These are phyloP conservation scores for Odontamblyopus lacepedii DNA, from an alignment of 2,797 vertebrate species.

Conservation along the genomic window DNA sequence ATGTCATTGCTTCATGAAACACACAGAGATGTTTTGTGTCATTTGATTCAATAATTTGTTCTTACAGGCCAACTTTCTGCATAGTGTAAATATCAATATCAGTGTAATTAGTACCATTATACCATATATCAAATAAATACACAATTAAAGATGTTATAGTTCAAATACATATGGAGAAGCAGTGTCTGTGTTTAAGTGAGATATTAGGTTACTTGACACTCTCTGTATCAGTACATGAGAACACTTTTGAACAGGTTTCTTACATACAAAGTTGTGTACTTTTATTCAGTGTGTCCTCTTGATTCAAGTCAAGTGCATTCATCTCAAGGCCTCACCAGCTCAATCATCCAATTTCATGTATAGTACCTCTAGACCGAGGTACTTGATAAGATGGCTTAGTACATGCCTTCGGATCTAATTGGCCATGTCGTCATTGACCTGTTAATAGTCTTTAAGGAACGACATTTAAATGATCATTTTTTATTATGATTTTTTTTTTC, in stretches of 20 bases:
- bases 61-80: too few species aligned
- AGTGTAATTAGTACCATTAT: too few species aligned
- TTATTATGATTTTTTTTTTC: neutral
- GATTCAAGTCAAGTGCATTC: constrained; percentile 1
- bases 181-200: neutral
- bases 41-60: too few species aligned
- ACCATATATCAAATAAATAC: too few species aligned
- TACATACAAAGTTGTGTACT: neutral
- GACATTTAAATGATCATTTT: neutral
- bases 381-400: neutral
- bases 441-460: neutral
- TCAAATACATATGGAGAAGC: neutral
- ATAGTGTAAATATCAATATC: too few species aligned
- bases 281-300: neutral
- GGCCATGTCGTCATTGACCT: neutral
- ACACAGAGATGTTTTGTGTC: too few species aligned
- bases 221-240: neutral
- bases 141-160: too few species aligned
- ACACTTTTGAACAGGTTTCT: neutral
- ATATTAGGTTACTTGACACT: neutral
- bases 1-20: too few species aligned
- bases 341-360: neutral
- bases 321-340: constrained; percentile 2
- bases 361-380: neutral
- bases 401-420: neutral